Base-by-base conservation (phyloP, 2,113 vertebrate species). In the Phaethornis superciliosus region DNA sequence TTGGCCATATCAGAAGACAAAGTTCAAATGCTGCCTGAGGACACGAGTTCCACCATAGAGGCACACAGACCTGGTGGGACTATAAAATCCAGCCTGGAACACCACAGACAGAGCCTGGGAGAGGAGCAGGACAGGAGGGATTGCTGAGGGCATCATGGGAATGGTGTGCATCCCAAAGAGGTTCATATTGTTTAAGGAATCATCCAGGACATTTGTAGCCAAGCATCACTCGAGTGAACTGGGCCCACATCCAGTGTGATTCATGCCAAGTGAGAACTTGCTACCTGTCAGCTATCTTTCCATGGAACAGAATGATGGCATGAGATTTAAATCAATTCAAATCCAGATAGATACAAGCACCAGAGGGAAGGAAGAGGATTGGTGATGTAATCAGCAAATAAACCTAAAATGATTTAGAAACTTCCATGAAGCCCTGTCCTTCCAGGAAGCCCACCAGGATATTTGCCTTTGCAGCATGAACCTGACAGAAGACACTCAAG, bases 381-480 rank as follows among this genome's bases (percentile, higher is more conserved):
- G 22, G 54, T 15, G 62, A 13, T 12, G 10, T 44, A 86, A 79
- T 2, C 76, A 76, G 81, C 54, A 89, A 68, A 79, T 52, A 68
- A 86, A 90, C 52, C 16, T 49, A n/a, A n/a, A n/a, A 16, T 69
- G 65, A 56, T 4, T 68, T 23, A 60, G 54, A 54, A 49, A 24
- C 32, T 60, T 86, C 60, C 42, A 27, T 15, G 28, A 77, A 84
- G 55, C n/a, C 18, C 26, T 32, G 6, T 30, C 37, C 60, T 93
- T 82, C 72, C 62, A 51, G 9, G 19, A 70, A 85, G 54, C 28
- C 49, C 4, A 0, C 30, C 54, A 81, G 81, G 70, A 42, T 76
- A 54, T 89, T 86, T 87, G 47, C 49, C 77, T 58, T 65, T 85
- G 63, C 52, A 93, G 23, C 60, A 32, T 6, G 16, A 92, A 52